Percentiles rank a stretch among this genome's conserved stretches.
Conservation (phyloP, 2,888 invertebrate genomes). For the Heliconius ethilla region DNA sequence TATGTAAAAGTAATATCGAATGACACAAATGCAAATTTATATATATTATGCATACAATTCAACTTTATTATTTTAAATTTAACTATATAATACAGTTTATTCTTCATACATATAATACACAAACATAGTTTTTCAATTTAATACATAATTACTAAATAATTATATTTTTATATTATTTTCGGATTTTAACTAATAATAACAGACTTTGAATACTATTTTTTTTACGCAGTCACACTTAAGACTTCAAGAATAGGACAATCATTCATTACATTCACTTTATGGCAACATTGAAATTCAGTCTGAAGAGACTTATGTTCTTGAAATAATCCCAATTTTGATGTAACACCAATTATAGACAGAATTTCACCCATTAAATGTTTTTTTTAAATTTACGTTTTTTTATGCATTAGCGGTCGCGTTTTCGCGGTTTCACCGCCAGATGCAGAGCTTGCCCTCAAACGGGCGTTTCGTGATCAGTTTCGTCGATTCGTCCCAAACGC, state of each 20-base stretch:
- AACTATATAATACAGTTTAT: not conserved
- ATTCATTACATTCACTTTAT: conserved; percentile 23
- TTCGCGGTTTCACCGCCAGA: conserved; percentile 61
- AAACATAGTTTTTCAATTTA: not conserved
- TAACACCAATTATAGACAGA: conserved; percentile 8
- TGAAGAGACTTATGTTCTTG: not conserved
- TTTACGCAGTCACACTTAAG: not conserved
- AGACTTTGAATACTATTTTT: not conserved
- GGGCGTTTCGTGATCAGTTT: conserved; percentile 90
- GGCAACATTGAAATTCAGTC: conserved; percentile 26
- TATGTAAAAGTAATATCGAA: no score
- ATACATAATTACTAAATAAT: not conserved
- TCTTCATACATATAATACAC: not conserved
- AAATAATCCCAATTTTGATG: not conserved
- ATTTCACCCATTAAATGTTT: conserved; percentile 22
- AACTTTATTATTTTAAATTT: not conserved
- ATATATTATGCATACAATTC: conserved; percentile 7
- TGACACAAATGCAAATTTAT: conserved; percentile 5
- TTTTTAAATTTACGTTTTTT: not conserved
- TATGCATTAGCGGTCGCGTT: conserved; percentile 56
- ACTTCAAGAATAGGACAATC: not conserved
- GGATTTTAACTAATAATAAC: not conserved
- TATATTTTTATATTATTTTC: not conserved
- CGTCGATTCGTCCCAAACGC: conserved; percentile 90
- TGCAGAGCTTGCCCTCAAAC: conserved; percentile 83